phyloP scores from a whole-genome alignment of 2,113 vertebrate genomes.

The Microtus pennsylvanicus region DNA sequence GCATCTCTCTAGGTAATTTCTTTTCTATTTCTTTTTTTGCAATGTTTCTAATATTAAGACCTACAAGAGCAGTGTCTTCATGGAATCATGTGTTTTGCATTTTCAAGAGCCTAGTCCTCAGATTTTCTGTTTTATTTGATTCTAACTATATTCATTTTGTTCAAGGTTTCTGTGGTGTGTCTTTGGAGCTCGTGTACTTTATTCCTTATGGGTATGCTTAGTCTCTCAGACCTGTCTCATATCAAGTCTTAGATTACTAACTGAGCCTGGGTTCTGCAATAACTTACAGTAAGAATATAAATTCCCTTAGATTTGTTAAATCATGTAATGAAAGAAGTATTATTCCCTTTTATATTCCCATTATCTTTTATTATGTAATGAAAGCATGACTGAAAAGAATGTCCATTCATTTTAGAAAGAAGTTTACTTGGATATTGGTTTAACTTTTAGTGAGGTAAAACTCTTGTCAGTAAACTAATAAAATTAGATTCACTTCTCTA shows the following conservation, averaged over 20 bases:
- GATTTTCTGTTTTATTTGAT: slow-evolving; percentile 10
- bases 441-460: slow-evolving; percentile 1
- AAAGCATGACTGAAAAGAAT: neutral
- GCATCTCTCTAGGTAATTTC: neutral
- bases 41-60: slow-evolving; percentile 36
- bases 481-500: slow-evolving; percentile 60
- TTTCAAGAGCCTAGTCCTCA: neutral
- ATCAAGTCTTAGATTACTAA: slow-evolving; percentile 11
- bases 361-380: neutral
- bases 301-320: slow-evolving; percentile 31
- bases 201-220: neutral
- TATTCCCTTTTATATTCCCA: neutral
- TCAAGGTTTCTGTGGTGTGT: neutral
- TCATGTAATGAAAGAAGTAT: slow-evolving; percentile 6
- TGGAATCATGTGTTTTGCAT: neutral
- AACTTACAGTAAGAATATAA: neutral
- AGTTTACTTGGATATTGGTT: neutral
- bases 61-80: neutral
- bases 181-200: neutral
- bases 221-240: neutral
- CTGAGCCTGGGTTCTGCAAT: neutral
- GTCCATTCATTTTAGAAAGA: slow-evolving; percentile 3
- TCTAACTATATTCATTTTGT: neutral
- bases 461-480: slow-evolving; percentile 59
- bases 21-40: neutral